Conservation (phyloP, 2,888 invertebrate species). For the Brachynemurus nebulosus region DNA sequence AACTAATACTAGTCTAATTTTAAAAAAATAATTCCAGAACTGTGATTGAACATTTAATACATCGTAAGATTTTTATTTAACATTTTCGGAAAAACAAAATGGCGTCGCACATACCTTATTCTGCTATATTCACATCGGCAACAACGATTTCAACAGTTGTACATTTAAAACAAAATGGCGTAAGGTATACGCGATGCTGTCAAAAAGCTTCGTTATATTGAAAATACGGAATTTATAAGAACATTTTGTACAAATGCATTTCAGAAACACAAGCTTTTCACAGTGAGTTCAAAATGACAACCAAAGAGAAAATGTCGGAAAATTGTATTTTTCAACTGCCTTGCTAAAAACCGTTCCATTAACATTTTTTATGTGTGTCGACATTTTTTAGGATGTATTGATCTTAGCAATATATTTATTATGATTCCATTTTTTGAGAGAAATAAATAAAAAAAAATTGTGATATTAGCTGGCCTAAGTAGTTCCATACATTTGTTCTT, state of each 20-base stretch:
- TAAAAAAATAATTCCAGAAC: no score
- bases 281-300: not conserved
- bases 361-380: not conserved
- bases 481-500: no score
- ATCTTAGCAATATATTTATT: not conserved
- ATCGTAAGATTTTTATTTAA: no score
- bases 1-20: no score
- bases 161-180: not conserved
- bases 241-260: not conserved
- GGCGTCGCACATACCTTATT: no score
- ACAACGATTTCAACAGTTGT: not conserved
- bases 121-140: no score
- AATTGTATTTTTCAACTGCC: not conserved
- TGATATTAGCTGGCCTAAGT: conserved; percentile 2
- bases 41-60: no score
- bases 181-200: not conserved
- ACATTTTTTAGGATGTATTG: not conserved
- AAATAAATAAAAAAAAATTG: not conserved
- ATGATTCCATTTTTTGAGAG: not conserved
- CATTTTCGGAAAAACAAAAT: no score
- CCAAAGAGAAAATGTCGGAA: not conserved
- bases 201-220: not conserved
- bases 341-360: not conserved
- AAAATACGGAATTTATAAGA: not conserved
- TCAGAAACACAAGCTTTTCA: no score